phyloP scores from a whole-genome alignment of 2,888 invertebrate species.

The Meteorus cinctellus region DNA sequence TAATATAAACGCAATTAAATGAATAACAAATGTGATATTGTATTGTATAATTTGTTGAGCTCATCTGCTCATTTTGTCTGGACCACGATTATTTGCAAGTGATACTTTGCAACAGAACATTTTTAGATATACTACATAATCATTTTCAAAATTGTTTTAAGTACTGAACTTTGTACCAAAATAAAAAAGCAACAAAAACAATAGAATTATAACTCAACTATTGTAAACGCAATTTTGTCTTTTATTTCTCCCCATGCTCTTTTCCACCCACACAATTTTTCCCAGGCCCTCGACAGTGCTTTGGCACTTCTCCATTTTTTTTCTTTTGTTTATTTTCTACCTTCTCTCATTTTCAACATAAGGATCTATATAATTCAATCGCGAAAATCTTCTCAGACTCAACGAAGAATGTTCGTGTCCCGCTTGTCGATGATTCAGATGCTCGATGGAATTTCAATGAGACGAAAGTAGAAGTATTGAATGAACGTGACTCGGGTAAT shows the following conservation, averaged over 20 bases:
- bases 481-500: slow-evolving; percentile 20
- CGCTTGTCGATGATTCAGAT: background rate
- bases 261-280: no score
- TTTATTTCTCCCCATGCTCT: background rate
- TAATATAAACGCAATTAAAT: background rate
- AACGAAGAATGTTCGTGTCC: background rate
- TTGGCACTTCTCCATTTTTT: slow-evolving; percentile 6
- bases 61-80: background rate
- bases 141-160: background rate
- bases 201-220: background rate
- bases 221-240: background rate
- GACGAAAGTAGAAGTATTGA: slow-evolving; percentile 2
- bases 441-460: slow-evolving; percentile 6
- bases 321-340: background rate
- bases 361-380: slow-evolving; percentile 6
- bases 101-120: background rate
- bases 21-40: slow-evolving; percentile 7
- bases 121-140: background rate
- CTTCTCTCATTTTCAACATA: background rate
- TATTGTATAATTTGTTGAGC: background rate
- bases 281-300: background rate
- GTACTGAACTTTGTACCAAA: background rate
- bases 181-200: background rate
- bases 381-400: background rate
- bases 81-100: background rate